Conservation (phyloP, 2,888 invertebrate species). For the Strigamia transsilvanica region DNA sequence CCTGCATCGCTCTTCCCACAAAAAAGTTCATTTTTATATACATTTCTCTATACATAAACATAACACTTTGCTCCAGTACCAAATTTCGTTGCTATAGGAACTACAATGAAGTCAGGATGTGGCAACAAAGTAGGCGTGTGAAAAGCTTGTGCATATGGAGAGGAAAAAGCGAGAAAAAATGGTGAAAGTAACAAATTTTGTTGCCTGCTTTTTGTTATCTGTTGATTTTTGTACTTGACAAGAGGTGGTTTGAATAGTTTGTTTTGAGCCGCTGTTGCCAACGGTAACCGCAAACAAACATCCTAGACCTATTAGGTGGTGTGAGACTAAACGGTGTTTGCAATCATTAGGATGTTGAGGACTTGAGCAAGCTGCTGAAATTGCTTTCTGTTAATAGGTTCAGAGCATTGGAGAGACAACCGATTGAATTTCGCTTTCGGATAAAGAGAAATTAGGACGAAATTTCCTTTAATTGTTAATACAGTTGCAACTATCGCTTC, state of each 20-base stretch:
- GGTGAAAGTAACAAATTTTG: slow-evolving; percentile 6
- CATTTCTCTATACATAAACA: neutral
- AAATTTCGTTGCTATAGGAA: slow-evolving; percentile 21
- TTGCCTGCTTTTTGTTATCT: slow-evolving; percentile 12
- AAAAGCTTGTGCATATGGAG: slow-evolving; percentile 11
- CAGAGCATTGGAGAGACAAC: slow-evolving; percentile 13
- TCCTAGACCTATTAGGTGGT: slow-evolving; percentile 43
- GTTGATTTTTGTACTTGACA: slow-evolving; percentile 37
- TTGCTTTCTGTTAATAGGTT: slow-evolving; percentile 45
- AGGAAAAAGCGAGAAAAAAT: neutral
- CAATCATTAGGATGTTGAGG: slow-evolving; percentile 41
- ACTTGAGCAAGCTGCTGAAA: slow-evolving; percentile 45
- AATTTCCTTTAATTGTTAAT: slow-evolving; percentile 10
- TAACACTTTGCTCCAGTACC: slow-evolving; percentile 1
- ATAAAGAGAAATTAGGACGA: neutral
- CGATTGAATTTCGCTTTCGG: slow-evolving; percentile 42
- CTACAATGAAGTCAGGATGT: slow-evolving; percentile 23
- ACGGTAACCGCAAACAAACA: slow-evolving; percentile 48
- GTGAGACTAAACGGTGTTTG: slow-evolving; percentile 49
- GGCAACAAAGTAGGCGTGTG: slow-evolving; percentile 35
- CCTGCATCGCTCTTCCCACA: neutral
- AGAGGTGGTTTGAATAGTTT: slow-evolving; percentile 43
- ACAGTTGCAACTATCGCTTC: neutral
- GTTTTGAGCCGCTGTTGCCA: slow-evolving; percentile 37
- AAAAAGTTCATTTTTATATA: slow-evolving; percentile 14